A percentile compares a stretch with the other conserved stretches of the same genome.
These are phyloP conservation scores for Calidris pugnax DNA, from an alignment of 2,113 vertebrate species.

Conservation along the genomic window DNA sequence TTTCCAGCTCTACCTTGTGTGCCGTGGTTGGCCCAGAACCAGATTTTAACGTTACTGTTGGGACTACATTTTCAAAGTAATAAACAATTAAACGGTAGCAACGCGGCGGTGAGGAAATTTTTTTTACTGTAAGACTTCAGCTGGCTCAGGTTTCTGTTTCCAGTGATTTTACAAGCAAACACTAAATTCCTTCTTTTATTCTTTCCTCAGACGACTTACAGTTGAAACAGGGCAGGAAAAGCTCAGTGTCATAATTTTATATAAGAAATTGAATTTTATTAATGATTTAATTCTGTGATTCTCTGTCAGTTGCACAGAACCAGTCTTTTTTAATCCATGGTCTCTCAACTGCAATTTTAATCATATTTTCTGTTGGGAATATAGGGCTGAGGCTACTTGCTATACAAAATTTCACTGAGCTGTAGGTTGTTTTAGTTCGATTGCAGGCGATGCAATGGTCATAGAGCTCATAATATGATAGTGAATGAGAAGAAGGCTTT, in stretches of 20 bases:
- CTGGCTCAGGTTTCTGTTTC: conserved; percentile 44
- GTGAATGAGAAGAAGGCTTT: background rate
- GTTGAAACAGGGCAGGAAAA: background rate
- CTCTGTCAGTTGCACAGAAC: background rate
- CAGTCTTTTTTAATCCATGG: background rate
- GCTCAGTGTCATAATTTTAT: background rate
- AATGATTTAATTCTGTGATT: background rate
- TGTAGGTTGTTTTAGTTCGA: background rate
- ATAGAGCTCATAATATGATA: background rate
- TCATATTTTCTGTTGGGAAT: background rate
- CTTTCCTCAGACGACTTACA: background rate
- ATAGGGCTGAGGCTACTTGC: background rate
- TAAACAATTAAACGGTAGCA: conserved; percentile 54
- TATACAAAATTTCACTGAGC: background rate
- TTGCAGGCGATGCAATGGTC: background rate
- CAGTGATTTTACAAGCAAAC: conserved; percentile 32
- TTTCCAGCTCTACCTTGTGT: conserved; percentile 34
- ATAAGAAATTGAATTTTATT: background rate
- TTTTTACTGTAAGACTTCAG: conserved; percentile 8
- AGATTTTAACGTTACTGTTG: conserved; percentile 37
- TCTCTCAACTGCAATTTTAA: background rate
- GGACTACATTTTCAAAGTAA: conserved; percentile 33
- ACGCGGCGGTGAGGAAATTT: background rate
- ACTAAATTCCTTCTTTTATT: conserved; percentile 35
- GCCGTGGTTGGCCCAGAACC: background rate